phyloP scores from a whole-genome alignment of 2,797 vertebrate species.

The Eulemur rubriventer region DNA sequence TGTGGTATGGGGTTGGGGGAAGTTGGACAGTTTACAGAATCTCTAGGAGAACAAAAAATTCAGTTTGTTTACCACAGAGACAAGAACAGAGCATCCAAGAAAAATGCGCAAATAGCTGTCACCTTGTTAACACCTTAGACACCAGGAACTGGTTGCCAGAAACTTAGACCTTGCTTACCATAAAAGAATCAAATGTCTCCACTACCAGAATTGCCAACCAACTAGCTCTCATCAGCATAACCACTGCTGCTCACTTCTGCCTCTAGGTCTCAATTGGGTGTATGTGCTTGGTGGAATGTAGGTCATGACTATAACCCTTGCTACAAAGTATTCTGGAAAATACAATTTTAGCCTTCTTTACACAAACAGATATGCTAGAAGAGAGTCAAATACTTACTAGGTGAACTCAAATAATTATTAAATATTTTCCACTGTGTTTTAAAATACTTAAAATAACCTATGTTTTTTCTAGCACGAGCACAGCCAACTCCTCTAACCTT shows the following conservation, averaged over 20 bases:
- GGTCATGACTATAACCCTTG: neutral
- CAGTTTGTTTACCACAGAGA: neutral
- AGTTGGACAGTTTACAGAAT: neutral
- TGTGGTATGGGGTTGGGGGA: neutral
- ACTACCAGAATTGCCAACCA: neutral
- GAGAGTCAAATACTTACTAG: neutral
- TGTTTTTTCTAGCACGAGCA: neutral
- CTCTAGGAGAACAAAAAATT: neutral
- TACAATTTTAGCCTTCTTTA: neutral
- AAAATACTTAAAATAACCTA: neutral
- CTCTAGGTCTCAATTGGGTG: neutral
- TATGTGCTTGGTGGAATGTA: neutral
- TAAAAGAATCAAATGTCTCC: neutral
- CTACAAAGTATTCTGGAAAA: neutral
- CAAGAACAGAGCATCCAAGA: neutral
- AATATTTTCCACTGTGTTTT: neutral
- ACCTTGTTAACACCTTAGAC: neutral
- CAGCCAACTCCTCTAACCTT: neutral
- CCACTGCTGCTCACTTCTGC: neutral
- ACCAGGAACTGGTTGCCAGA: neutral
- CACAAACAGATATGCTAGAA: neutral
- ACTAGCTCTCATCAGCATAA: neutral
- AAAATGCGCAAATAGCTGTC: neutral
- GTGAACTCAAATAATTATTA: neutral
- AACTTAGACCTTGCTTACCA: neutral